Percentiles rank a stretch among this genome's conserved stretches.
Conservation (phyloP, 2,888 invertebrate species). For the Latheticus oryzae region DNA sequence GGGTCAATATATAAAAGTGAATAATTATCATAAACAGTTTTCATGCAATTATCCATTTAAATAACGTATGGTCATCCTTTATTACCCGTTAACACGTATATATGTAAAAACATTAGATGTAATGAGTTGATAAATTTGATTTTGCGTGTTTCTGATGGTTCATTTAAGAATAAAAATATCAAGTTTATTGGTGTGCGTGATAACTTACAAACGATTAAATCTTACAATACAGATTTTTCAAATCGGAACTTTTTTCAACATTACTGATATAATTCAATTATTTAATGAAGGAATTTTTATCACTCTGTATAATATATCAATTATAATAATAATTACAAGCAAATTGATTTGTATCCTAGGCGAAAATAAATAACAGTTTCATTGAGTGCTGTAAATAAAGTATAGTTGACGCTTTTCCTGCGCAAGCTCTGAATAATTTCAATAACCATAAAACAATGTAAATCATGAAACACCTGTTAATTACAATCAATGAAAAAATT, state of each 20-base stretch:
- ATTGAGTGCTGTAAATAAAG: constrained; percentile 19
- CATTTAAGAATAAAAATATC: constrained; percentile 19
- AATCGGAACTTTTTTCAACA: constrained; percentile 11
- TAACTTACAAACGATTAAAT: constrained; percentile 26
- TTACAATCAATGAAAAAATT: constrained; percentile 36
- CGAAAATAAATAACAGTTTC: constrained; percentile 30
- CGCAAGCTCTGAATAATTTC: constrained; percentile 28
- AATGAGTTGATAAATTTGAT: constrained; percentile 27
- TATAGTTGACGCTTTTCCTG: constrained; percentile 27
- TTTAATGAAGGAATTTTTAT: constrained; percentile 7
- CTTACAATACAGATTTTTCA: constrained; percentile 14
- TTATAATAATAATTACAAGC: constrained; percentile 30
- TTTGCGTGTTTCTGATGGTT: constrained; percentile 22
- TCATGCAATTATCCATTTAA: constrained; percentile 30
- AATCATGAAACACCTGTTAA: constrained; percentile 41
- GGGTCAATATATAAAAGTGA: constrained; percentile 22
- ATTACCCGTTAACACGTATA: constrained; percentile 24
- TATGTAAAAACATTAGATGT: constrained; percentile 33
- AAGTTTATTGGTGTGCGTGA: constrained; percentile 28
- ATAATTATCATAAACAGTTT: constrained; percentile 29
- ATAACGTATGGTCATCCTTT: constrained; percentile 24
- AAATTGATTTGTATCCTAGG: constrained; percentile 23
- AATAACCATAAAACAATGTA: constrained; percentile 38
- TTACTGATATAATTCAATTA: constrained; percentile 3
- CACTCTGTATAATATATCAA: constrained; percentile 23